Evolutionary conservation across 2,797 vertebrate genomes (phyloP).

Genomic region (Eidolon dupreanum): DNA sequence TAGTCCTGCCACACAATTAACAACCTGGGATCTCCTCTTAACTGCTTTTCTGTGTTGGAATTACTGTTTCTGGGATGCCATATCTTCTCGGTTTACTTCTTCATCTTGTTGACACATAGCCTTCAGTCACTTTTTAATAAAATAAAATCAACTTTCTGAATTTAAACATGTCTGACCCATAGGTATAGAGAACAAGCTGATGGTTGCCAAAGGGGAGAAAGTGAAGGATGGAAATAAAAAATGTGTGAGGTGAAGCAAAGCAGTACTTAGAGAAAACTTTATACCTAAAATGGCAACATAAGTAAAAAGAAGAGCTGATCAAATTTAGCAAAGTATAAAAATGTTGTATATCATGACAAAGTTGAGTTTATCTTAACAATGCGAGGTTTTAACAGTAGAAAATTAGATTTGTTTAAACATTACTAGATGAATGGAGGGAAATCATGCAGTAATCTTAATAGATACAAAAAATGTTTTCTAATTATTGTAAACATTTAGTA

Average conservation of each 20-base stretch:
- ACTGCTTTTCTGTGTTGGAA: not conserved
- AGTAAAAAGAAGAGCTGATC: conserved; percentile 22
- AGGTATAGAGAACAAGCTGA: not conserved
- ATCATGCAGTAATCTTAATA: not conserved
- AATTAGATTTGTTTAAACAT: conserved; percentile 30
- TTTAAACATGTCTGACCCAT: not conserved
- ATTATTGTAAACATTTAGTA: not conserved
- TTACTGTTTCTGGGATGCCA: not conserved
- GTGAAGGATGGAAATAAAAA: not conserved
- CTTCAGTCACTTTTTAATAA: conserved; percentile 11
- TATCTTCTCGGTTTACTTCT: not conserved
- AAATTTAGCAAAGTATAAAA: conserved; percentile 37
- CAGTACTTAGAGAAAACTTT: not conserved
- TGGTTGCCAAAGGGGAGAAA: not conserved
- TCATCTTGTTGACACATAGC: not conserved
- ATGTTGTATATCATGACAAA: not conserved
- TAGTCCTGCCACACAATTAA: not conserved
- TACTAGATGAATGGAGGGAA: not conserved
- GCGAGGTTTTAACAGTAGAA: conserved; percentile 2
- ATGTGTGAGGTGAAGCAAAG: not conserved
- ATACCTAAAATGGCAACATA: not conserved
- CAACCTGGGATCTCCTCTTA: not conserved
- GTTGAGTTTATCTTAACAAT: conserved; percentile 18
- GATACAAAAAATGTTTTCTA: not conserved
- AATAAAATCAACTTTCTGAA: not conserved